Conservation (phyloP, 2,797 vertebrate genomes). For the Oreonectes daqikongensis region DNA sequence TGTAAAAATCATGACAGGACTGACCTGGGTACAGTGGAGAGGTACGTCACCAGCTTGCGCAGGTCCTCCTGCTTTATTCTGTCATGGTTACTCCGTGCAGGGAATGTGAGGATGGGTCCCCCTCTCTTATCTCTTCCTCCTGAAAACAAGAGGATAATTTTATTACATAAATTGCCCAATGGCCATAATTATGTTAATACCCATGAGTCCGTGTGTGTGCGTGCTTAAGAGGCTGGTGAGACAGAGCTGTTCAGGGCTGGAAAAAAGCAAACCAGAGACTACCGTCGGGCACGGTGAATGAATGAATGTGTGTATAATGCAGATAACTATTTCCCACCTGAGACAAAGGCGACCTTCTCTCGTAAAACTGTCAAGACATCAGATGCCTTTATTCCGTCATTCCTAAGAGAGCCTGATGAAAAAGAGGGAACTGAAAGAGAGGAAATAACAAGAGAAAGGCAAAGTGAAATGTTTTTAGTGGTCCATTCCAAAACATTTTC, state of each 20-base stretch:
- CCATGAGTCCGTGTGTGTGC: slow-evolving; percentile 7
- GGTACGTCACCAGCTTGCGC: slow-evolving; percentile 93
- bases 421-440: slow-evolving; percentile 50
- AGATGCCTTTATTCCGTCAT: slow-evolving; percentile 90
- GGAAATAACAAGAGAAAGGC: slow-evolving; percentile 4
- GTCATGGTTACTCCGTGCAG: slow-evolving; percentile 97
- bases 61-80: slow-evolving; percentile 99
- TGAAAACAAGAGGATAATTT: slow-evolving; percentile 61
- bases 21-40: slow-evolving; percentile 94
- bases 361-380: slow-evolving; percentile 96
- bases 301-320: slow-evolving; percentile 17
- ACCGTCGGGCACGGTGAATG: not conserved
- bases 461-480: not conserved
- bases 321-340: slow-evolving; percentile 77
- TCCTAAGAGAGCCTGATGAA: slow-evolving; percentile 85
- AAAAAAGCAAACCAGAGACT: not conserved
- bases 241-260: not conserved
- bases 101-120: slow-evolving; percentile 96
- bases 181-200: slow-evolving; percentile 35
- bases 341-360: slow-evolving; percentile 99
- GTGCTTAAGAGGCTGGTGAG: not conserved
- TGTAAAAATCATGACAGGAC: not conserved
- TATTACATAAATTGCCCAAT: slow-evolving; percentile 17
- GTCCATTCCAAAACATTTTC: not conserved
- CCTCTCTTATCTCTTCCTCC: slow-evolving; percentile 97